These are phyloP conservation scores for Pomatorhinus ruficollis DNA, from an alignment of 2,113 vertebrate species.

Conservation along the genomic window DNA sequence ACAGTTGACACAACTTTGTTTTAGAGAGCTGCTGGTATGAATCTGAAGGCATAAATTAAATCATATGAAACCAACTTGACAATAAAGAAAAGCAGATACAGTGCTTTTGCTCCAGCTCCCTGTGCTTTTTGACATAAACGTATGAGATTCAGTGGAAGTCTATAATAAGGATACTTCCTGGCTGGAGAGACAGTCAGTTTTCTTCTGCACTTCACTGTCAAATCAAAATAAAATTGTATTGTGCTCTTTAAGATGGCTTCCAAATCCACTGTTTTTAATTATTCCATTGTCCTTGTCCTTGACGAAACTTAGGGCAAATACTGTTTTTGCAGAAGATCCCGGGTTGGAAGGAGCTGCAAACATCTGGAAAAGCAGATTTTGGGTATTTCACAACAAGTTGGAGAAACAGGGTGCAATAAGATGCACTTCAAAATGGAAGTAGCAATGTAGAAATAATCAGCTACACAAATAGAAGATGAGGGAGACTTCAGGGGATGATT, in stretches of 20 bases:
- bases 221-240: not conserved
- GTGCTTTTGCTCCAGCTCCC: not conserved
- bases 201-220: not conserved
- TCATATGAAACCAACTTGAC: not conserved
- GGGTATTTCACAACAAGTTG: not conserved
- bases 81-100: not conserved
- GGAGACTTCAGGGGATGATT: not conserved
- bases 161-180: not conserved
- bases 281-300: not conserved
- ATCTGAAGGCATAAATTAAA: not conserved
- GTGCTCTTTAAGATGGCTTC: not conserved
- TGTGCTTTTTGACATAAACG: not conserved
- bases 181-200: not conserved
- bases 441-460: not conserved
- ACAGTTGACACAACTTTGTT: not conserved
- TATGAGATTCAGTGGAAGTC: not conserved
- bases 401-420: not conserved
- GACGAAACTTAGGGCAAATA: not conserved
- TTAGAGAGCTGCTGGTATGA: not conserved
- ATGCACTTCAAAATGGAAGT: not conserved
- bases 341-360: not conserved
- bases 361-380: not conserved
- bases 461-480: not conserved
- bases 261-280: not conserved
- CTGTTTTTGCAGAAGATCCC: not conserved